Conservation (phyloP, 1,140 invertebrate species). For the Protaetia brevitarsis region DNA sequence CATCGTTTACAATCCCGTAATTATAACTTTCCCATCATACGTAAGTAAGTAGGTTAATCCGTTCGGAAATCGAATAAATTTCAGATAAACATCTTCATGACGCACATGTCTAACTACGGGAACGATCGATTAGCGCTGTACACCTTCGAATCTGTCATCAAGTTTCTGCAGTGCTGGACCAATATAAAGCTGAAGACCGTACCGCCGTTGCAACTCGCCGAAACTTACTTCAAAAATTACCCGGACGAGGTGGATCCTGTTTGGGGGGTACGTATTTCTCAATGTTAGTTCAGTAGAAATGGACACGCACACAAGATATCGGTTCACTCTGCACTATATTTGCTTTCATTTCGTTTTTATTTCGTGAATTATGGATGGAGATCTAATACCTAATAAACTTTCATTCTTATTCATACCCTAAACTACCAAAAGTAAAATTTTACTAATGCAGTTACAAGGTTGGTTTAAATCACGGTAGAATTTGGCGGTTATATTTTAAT, state of each 20-base stretch:
- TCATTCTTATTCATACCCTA: no score
- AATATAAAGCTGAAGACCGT: conserved; percentile 87
- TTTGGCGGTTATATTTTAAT: no score
- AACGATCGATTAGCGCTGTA: conserved; percentile 95
- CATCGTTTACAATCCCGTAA: conserved; percentile 93
- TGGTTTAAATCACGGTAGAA: no score
- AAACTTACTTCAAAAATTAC: conserved; percentile 91
- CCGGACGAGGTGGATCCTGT: conserved; percentile 91
- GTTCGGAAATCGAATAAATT: conserved; percentile 46
- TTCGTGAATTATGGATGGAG: no score
- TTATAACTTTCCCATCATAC: conserved; percentile 40
- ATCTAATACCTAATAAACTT: no score
- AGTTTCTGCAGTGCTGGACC: conserved; percentile 96
- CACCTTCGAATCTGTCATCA: conserved; percentile 96
- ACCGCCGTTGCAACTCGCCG: conserved; percentile 84
- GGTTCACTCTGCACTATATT: no score
- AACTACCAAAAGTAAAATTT: no score
- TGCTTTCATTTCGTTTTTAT: no score
- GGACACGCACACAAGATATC: no score
- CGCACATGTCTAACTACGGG: conserved; percentile 98
- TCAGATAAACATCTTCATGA: conserved; percentile 99
- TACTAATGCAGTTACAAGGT: no score
- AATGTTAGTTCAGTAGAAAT: no score
- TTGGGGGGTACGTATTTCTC: conserved; percentile 79
- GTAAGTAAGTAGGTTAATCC: neutral